Conservation (phyloP, 2,888 invertebrate genomes). For the Bellardia bayeri region DNA sequence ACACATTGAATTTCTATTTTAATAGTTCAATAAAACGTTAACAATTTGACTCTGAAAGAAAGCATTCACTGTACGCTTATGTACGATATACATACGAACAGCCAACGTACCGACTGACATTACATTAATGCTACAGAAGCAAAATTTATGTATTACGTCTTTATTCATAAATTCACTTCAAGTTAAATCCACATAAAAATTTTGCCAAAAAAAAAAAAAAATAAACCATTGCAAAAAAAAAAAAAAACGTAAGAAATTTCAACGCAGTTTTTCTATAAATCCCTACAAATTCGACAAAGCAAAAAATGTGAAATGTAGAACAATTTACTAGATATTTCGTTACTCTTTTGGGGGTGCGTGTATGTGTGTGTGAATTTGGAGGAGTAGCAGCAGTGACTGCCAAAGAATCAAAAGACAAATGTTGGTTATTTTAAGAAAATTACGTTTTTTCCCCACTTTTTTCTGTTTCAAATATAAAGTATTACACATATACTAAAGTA, state of each 20-base stretch:
- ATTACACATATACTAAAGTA: neutral
- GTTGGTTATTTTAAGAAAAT: constrained; percentile 69
- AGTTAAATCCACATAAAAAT: constrained; percentile 55
- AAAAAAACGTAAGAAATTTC: neutral
- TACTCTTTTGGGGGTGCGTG: neutral
- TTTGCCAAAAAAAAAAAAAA: neutral
- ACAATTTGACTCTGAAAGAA: constrained; percentile 48
- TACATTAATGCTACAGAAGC: neutral
- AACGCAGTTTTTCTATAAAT: constrained; percentile 33
- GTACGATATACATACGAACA: too few species aligned
- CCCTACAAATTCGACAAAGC: constrained; percentile 37
- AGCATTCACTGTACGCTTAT: neutral
- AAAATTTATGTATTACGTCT: constrained; percentile 32
- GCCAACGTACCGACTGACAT: neutral
- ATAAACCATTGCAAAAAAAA: neutral
- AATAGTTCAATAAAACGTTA: constrained; percentile 67
- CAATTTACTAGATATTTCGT: constrained; percentile 45
- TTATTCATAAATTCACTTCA: constrained; percentile 60
- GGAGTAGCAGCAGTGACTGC: constrained; percentile 26
- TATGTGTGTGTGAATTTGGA: neutral
- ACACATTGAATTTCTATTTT: constrained; percentile 65
- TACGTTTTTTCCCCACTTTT: constrained; percentile 58
- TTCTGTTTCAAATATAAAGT: constrained; percentile 1
- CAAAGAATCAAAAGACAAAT: constrained; percentile 65
- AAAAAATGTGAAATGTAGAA: constrained; percentile 14